Evolutionary conservation across 2,113 vertebrate genomes (phyloP).

Genomic region (Ursus arctos): DNA sequence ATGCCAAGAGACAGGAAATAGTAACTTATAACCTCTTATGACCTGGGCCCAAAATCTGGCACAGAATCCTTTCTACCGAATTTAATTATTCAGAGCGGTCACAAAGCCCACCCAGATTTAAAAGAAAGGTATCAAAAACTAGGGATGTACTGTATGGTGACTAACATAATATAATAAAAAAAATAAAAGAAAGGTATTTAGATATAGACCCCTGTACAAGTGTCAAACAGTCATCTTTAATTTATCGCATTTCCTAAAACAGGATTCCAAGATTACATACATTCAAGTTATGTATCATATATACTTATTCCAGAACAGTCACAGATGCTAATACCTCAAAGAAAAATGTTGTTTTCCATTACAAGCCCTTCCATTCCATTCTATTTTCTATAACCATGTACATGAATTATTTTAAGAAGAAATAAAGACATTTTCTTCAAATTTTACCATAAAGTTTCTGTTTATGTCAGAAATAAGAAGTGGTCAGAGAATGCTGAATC

Average conservation of each 20-base stretch:
- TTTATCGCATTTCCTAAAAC: background rate
- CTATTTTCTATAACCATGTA: background rate
- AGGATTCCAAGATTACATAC: background rate
- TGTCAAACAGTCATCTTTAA: background rate
- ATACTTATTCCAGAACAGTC: background rate
- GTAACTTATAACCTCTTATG: background rate
- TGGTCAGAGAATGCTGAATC: background rate
- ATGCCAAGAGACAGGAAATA: background rate
- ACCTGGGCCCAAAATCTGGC: background rate
- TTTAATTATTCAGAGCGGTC: background rate
- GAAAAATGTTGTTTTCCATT: background rate
- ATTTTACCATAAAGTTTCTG: background rate
- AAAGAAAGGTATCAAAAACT: background rate
- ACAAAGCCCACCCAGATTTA: background rate
- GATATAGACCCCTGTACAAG: background rate
- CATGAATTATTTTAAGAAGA: background rate
- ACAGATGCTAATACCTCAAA: background rate
- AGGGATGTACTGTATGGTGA: no score
- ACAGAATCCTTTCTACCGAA: background rate
- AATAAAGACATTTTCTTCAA: background rate
- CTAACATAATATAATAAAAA: no score
- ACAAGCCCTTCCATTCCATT: background rate
- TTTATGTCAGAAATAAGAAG: constrained; percentile 29
- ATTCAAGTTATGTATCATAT: background rate
- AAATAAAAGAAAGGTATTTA: background rate